Base-by-base conservation (phyloP, 1,140 invertebrate species). In the Diorhabda elongata region DNA sequence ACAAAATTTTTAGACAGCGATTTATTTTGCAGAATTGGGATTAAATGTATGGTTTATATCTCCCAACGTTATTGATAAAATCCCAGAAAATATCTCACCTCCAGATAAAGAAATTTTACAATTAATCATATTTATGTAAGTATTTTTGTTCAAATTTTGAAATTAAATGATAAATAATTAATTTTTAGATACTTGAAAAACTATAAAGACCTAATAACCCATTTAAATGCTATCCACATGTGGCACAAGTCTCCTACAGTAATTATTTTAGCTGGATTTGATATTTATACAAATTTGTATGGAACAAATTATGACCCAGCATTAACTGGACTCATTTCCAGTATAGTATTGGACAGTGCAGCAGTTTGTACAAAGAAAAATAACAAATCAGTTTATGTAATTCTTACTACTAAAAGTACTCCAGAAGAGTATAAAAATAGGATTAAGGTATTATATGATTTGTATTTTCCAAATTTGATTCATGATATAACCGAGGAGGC, bases 111-210 rank as follows among this genome's bases (percentile, higher is more conserved):
- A 76, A 44, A 64, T 77, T 52, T 61, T 78, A 8, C 69, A 73
- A 45, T 67, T 78, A 26, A 78, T 78, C 61, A 77, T 74, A 3
- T 79, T 79, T 66, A 69, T 79, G 76, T 78, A 71, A 76, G 71
- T 63, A 42, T 56, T 42, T 61, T 8, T 60, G 11, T 42, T 26
- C 43, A 61, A 66, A 44, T n/a, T 7, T 5, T 11, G 11, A 44
- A n/a, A 4, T 60, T 64, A 58, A 64, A 7, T 67, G 9, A 56
- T 68, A 8, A 59, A 44, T 58, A 65, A 41, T 70, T 66, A 42
- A 64, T 64, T 75, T 73, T 60, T 61, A 79, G 77, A 56, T 79
- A 77, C 68, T 59, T 79, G 41, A 71, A 71, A 58, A 67, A 70
- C 67, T 70, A 70, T 57, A 66, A 69, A 44, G 71, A 72, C 47